Conservation (phyloP, 2,888 invertebrate species). For the Tanytarsus gracilentus region DNA sequence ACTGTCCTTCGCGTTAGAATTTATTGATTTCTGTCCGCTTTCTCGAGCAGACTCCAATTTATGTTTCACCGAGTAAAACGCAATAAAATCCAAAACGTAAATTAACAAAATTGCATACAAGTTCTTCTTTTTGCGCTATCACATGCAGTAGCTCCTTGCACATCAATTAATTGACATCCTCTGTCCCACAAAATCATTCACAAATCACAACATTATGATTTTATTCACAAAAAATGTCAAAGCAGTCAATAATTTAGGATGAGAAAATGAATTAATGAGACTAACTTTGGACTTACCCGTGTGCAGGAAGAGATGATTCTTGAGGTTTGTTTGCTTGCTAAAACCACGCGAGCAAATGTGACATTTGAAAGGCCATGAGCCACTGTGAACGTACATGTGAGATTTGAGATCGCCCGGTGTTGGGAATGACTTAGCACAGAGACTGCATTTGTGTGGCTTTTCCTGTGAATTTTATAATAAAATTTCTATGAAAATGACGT, state of each 20-base stretch:
- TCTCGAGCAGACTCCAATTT: neutral
- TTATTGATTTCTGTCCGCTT: slow-evolving; percentile 12
- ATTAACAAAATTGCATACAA: slow-evolving; percentile 20
- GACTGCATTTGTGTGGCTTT: slow-evolving; percentile 90
- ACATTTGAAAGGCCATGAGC: slow-evolving; percentile 94
- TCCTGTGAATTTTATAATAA: slow-evolving; percentile 53
- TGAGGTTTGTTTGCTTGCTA: slow-evolving; percentile 91
- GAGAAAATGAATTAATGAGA: neutral
- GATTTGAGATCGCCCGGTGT: slow-evolving; percentile 93
- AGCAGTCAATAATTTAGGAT: neutral
- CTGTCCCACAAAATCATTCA: neutral
- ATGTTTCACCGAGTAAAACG: neutral
- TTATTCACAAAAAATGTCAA: neutral
- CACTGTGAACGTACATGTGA: slow-evolving; percentile 95
- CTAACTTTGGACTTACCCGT: slow-evolving; percentile 59
- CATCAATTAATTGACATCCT: neutral
- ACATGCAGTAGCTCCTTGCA: neutral
- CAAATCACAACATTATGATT: neutral
- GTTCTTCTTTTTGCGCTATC: neutral
- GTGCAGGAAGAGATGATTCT: slow-evolving; percentile 89
- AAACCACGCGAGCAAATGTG: slow-evolving; percentile 93
- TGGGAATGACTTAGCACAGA: slow-evolving; percentile 92
- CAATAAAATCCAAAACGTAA: slow-evolving; percentile 18
- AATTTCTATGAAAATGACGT: neutral
- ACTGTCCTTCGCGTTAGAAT: slow-evolving; percentile 28